Evolutionary conservation across 2,797 vertebrate genomes (phyloP), one percentile per base, ranked within the genome.

Genomic region (Peromyscus eremicus): DNA sequence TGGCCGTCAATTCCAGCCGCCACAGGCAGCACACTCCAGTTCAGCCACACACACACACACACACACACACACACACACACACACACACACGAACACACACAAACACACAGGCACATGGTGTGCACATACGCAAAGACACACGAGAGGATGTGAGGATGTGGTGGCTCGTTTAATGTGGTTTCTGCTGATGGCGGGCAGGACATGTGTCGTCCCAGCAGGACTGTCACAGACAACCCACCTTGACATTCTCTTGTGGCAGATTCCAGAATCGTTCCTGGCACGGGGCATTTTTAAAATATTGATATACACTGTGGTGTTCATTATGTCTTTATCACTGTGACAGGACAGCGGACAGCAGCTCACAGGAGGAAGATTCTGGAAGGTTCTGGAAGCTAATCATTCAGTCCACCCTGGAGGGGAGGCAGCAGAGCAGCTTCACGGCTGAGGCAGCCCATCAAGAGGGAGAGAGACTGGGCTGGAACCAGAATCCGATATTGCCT

Each of bases 161-260:
- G 25, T 52, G 10, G 82, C 16, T 83, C 29, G 6, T 70, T 85
- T 68, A 52, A 32, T n/a, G 62, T 49, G 0, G 43, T 70, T 70
- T 85, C 64, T 52, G 32, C 68, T n/a, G 83, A 52, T 52, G 43
- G 43, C 23, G 43, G 8, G 13, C 34, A 6, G 32, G 32, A n/a
- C 43, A n/a, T 14, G 34, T 85, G 40, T 6, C 11, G 27, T 25
- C 19, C 46, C 57, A 37, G 46, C 13, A 6, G 11, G 0, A 1
- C 49, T 3, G 0, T 43, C 4, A 17, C 27, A 66, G 34, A 4
- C 29, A 52, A 29, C 27, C 14, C 37, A 1, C 7, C 5, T 13
- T 46, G 34, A 68, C 9, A 25, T 85, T 66, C 68, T 64, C 70
- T 52, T 34, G 14, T 1, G 32, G 55, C 43, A 29, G 49, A 52